Percentiles rank a stretch among this genome's conserved stretches.
phyloP scores from a whole-genome alignment of 2,113 vertebrate genomes.

The Collichthys lucidus region DNA sequence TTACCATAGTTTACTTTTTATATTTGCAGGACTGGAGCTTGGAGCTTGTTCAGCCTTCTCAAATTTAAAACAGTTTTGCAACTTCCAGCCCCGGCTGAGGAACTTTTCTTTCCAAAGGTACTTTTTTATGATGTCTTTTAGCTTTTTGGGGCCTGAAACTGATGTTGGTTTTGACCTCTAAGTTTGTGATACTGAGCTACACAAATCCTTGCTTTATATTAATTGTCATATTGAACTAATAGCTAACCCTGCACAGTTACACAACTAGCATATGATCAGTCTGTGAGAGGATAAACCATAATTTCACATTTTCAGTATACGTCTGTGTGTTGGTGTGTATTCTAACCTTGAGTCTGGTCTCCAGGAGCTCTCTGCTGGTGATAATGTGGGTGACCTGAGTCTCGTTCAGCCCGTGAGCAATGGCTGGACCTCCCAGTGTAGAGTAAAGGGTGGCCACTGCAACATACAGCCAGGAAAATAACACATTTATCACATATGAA shows the following conservation, averaged over 20 bases:
- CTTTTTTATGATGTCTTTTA: background rate
- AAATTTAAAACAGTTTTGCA: background rate
- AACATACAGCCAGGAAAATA: slow-evolving; percentile 36
- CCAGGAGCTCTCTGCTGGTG: slow-evolving; percentile 93
- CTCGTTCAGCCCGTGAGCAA: slow-evolving; percentile 93
- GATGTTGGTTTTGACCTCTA: background rate
- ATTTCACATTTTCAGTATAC: background rate
- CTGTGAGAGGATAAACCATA: background rate
- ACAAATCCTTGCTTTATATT: background rate
- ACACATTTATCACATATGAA: background rate
- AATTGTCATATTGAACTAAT: background rate
- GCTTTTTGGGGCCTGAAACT: background rate
- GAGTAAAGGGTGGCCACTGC: slow-evolving; percentile 95
- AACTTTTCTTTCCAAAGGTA: background rate
- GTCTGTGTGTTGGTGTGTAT: background rate
- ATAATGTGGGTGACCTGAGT: slow-evolving; percentile 95
- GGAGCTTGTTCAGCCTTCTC: background rate
- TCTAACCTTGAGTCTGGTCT: slow-evolving; percentile 92
- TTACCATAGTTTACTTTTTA: background rate
- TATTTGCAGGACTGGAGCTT: background rate
- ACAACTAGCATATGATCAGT: too few species aligned
- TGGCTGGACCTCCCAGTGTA: slow-evolving; percentile 93
- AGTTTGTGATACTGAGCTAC: background rate
- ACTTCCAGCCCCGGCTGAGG: background rate
- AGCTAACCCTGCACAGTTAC: background rate